These are phyloP conservation scores for Rostratula benghalensis DNA, from an alignment of 2,113 vertebrate species.

Conservation along the genomic window DNA sequence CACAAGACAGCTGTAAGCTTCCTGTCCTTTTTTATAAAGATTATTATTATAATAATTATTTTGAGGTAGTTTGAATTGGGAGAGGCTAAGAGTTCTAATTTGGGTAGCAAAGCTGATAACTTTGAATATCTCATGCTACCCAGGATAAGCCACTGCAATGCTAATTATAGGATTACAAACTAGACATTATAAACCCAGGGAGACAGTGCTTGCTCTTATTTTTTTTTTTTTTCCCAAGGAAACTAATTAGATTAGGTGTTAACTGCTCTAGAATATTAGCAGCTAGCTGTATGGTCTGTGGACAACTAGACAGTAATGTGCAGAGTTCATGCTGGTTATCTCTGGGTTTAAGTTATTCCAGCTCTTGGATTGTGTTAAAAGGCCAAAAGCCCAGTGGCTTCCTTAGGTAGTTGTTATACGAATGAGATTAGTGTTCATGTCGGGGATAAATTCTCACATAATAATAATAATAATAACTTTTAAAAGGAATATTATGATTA, in stretches of 20 bases:
- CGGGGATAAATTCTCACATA: background rate
- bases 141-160: constrained; percentile 17
- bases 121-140: background rate
- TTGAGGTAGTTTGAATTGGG: background rate
- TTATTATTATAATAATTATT: background rate
- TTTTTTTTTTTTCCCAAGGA: background rate
- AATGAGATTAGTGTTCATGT: background rate
- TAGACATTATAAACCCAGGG: background rate
- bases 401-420: background rate
- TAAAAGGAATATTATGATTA: background rate
- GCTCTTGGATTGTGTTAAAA: background rate
- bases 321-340: background rate
- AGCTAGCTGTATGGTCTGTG: background rate
- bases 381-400: background rate
- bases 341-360: background rate
- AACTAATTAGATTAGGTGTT: constrained; percentile 39
- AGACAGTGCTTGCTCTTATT: background rate
- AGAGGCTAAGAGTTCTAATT: constrained; percentile 29
- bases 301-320: background rate
- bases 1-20: background rate
- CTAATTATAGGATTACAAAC: constrained; percentile 44
- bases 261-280: background rate
- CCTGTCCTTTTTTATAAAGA: background rate
- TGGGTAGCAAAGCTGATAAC: constrained; percentile 14
- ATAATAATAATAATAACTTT: background rate